Conservation (phyloP, 2,888 invertebrate genomes). For the Leptothorax acervorum region DNA sequence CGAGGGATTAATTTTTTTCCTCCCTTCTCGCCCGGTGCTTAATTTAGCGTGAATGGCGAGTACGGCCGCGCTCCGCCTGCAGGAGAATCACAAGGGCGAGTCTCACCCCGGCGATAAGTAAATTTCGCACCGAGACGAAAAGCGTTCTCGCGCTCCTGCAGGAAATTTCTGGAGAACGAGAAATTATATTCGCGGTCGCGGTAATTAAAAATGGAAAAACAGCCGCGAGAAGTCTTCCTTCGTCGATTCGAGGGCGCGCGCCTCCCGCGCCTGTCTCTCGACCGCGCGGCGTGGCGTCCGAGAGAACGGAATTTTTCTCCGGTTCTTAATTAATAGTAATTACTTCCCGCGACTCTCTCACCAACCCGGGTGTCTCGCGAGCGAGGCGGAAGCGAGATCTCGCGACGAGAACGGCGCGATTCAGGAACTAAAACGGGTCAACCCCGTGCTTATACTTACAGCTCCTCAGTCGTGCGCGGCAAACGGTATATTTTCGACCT, state of each 20-base stretch:
- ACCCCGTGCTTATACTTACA: background rate
- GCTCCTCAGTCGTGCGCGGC: background rate
- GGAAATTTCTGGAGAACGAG: background rate
- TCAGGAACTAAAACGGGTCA: background rate
- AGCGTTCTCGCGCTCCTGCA: background rate
- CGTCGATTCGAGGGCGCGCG: background rate
- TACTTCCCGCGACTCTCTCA: background rate
- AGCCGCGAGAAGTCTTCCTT: background rate
- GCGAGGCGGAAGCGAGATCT: background rate
- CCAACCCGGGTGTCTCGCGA: background rate
- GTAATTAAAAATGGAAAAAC: slow-evolving; percentile 35
- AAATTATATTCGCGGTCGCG: background rate
- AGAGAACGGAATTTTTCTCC: background rate
- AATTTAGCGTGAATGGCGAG: slow-evolving; percentile 66
- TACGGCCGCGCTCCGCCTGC: background rate
- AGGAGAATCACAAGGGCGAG: slow-evolving; percentile 17
- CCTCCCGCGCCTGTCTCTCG: no score
- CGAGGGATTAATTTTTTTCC: slow-evolving; percentile 69
- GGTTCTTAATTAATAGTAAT: slow-evolving; percentile 33
- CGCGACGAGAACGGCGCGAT: background rate
- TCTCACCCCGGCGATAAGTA: slow-evolving; percentile 5
- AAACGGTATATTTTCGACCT: slow-evolving; percentile 11
- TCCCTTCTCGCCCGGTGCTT: slow-evolving; percentile 56
- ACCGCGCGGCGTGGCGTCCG: no score
- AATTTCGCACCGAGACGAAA: slow-evolving; percentile 10